phyloP scores from a whole-genome alignment of 2,797 vertebrate genomes.

The Okamejei kenojei region DNA sequence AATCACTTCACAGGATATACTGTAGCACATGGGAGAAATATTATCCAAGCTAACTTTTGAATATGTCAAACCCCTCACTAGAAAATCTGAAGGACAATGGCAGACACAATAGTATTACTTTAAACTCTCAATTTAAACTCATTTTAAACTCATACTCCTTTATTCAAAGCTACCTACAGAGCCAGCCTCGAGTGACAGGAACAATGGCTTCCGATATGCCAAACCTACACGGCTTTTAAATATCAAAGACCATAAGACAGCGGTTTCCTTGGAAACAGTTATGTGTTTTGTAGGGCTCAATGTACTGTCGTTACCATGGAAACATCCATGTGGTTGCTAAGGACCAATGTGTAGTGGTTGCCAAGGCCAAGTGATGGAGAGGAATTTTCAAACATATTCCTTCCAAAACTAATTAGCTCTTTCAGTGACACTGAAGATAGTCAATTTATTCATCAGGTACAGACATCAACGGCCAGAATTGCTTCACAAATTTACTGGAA shows the following conservation, averaged over 20 bases:
- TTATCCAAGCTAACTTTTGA: not conserved
- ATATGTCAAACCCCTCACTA: not conserved
- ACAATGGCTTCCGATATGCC: not conserved
- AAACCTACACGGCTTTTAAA: not conserved
- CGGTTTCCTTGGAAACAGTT: constrained; percentile 28
- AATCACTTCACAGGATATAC: too few species aligned
- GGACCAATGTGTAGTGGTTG: constrained; percentile 18
- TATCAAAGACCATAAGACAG: constrained; percentile 22
- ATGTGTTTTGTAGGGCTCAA: constrained; percentile 8
- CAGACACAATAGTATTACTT: not conserved
- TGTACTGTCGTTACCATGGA: not conserved
- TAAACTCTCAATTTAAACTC: not conserved
- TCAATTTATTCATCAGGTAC: constrained; percentile 1
- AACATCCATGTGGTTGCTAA: constrained; percentile 16
- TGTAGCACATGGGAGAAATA: not conserved
- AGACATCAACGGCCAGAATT: not conserved
- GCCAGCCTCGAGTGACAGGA: not conserved
- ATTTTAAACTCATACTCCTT: not conserved
- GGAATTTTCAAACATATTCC: constrained; percentile 8
- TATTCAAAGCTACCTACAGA: not conserved
- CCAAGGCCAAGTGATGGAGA: constrained; percentile 13
- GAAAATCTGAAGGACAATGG: not conserved
- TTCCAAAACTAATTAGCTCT: constrained; percentile 19
- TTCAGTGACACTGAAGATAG: not conserved
- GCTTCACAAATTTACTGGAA: not conserved